phyloP scores from a whole-genome alignment of 2,113 vertebrate species.

The Oxygymnocypris stewartii region DNA sequence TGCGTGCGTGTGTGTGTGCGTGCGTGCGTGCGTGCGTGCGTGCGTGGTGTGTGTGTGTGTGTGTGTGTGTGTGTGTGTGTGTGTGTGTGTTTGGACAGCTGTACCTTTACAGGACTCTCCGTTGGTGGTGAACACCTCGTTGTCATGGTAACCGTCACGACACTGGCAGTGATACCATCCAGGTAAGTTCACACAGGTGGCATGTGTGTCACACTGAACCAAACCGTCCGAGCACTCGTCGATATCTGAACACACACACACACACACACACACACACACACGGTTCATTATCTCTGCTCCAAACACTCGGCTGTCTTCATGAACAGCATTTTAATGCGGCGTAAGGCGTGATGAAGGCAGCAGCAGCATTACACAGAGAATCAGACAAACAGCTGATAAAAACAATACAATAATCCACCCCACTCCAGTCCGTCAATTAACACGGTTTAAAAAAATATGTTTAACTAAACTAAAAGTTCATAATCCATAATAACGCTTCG shows the following conservation, averaged over 20 bases:
- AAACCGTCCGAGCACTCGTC: constrained; percentile 95
- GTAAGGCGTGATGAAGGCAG: not conserved
- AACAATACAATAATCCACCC: not conserved
- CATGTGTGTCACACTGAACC: constrained; percentile 93
- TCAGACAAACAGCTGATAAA: too few species aligned
- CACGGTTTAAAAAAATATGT: too few species aligned
- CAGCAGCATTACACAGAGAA: not conserved
- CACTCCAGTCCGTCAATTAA: too few species aligned
- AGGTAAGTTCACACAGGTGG: constrained; percentile 95
- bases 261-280: not conserved
- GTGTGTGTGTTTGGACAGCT: constrained; percentile 55
- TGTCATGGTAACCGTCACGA: constrained; percentile 97
- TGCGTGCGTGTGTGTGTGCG: too few species aligned
- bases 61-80: too few species aligned
- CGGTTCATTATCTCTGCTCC: not conserved
- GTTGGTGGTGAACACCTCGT: constrained; percentile 90
- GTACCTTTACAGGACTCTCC: constrained; percentile 97
- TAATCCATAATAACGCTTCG: too few species aligned
- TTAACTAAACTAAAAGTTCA: too few species aligned
- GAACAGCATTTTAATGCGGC: not conserved
- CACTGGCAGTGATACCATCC: constrained; percentile 99
- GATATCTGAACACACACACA: constrained; percentile 79
- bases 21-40: not conserved
- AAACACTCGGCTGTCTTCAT: not conserved
- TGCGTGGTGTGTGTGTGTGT: not conserved